Base-by-base conservation (phyloP, 2,888 invertebrate genomes). In the Formica aserva region DNA sequence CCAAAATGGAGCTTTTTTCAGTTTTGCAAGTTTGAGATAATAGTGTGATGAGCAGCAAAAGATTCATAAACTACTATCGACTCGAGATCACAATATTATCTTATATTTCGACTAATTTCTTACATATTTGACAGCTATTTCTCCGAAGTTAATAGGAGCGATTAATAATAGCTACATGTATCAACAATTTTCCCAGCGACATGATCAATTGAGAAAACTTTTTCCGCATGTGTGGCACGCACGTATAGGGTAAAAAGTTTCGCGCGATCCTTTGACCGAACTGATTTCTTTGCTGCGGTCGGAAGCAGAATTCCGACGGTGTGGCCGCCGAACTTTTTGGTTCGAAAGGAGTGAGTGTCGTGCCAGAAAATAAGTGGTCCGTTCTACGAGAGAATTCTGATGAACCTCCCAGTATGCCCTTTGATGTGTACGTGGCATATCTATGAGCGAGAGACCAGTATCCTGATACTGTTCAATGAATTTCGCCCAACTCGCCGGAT, bases 301-400 rank as follows among this genome's bases (percentile, higher is more conserved):
- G 41, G 8, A 66, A 52, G 52, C 15, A 75, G 71, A 82, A 82
- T 84, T 84, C 52, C 74, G 38, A 63, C 41, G 52, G 62, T 55
- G n/a, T 55, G 26, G 63, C 57, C 26, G 41, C 48, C 26, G 32
- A 76, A 82, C 65, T 84, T 82, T 74, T 69, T 57, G 69, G 66
- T 18, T 26, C n/a, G 76, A 71, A 65, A 66, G 71, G 55, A 83
- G 35, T 55, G 62, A 83, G 35, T 55, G 62, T 80, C 67, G 67
- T 52, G 66, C 62, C 63, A 55, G 62, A 82, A 84, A 76, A 76
- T 84, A 84, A 84, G 76, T 62, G 84, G 71, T 35, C 66, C 74
- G 75, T 74, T 72, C 76, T 48, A 63, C 45, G 29, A 71, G 72
- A 74, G 85, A 86, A 86, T 86, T 86, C 81, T 86, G 85, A 86